phyloP scores from a whole-genome alignment of 2,113 vertebrate species.

The Dermatemys mawii region DNA sequence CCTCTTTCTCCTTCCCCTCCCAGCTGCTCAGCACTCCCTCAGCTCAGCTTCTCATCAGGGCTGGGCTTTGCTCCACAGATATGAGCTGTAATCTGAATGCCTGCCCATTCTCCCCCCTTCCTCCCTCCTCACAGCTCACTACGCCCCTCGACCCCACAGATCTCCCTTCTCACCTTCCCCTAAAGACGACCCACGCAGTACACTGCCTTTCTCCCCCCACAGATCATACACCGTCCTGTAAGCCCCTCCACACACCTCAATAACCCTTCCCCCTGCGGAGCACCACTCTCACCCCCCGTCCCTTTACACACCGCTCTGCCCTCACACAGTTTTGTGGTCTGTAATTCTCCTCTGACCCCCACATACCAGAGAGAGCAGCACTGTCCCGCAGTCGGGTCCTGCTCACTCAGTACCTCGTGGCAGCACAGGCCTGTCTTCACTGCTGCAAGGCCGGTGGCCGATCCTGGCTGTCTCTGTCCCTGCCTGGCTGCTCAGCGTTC shows the following conservation, averaged over 20 bases:
- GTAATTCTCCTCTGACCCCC: rapidly evolving
- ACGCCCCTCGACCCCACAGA: rapidly evolving
- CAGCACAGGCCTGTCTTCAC: background rate
- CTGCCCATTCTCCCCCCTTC: rapidly evolving
- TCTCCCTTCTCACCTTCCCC: background rate
- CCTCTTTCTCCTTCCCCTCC: rapidly evolving
- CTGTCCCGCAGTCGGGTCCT: rapidly evolving
- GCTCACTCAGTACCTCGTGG: background rate
- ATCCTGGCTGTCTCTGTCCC: background rate
- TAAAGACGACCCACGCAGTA: background rate
- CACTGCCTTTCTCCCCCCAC: background rate
- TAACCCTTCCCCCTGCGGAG: rapidly evolving
- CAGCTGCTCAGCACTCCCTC: rapidly evolving
- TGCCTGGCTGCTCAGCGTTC: rapidly evolving
- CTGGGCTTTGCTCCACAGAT: rapidly evolving
- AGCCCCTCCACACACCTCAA: background rate
- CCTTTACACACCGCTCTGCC: rapidly evolving
- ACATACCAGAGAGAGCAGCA: rapidly evolving
- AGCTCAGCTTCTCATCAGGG: rapidly evolving
- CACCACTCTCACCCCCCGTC: rapidly evolving
- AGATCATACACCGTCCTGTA: background rate
- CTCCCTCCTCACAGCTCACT: too few relatives aligned
- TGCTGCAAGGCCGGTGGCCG: background rate
- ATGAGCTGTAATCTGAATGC: background rate
- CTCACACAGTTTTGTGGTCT: rapidly evolving